Conservation (phyloP, 2,888 invertebrate genomes). For the Hirtodrosophila confusa region DNA sequence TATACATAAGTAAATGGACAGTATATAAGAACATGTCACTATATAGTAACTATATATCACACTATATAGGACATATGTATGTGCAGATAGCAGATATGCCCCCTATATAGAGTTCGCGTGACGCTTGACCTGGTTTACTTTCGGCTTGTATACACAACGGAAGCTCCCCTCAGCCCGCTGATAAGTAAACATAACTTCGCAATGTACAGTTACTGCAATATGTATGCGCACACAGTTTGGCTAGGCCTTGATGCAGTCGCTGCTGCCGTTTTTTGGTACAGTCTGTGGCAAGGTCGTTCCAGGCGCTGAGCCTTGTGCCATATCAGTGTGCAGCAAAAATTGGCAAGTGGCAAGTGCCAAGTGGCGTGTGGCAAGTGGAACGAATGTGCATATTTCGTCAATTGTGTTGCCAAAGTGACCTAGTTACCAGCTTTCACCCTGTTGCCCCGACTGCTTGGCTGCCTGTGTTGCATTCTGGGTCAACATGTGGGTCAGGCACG, state of each 20-base stretch:
- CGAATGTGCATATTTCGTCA: conserved; percentile 40
- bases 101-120: conserved; percentile 42
- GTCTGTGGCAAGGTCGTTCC: conserved; percentile 59
- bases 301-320: conserved; percentile 56
- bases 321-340: conserved; percentile 28
- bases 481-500: conserved; percentile 52
- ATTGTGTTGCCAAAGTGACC: conserved; percentile 52
- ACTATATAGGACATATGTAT: conserved; percentile 8
- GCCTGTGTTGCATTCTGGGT: conserved; percentile 68
- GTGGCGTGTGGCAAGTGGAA: conserved; percentile 11
- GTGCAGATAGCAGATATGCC: conserved; percentile 4
- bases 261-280: conserved; percentile 42
- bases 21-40: conserved; percentile 4
- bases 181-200: conserved; percentile 59
- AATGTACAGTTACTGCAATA: conserved; percentile 65
- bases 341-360: conserved; percentile 17
- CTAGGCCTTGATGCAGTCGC: conserved; percentile 45
- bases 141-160: conserved; percentile 37
- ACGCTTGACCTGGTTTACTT: conserved; percentile 78
- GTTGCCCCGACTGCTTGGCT: conserved; percentile 32
- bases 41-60: no score
- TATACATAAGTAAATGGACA: conserved; percentile 1
- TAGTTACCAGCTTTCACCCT: conserved; percentile 46
- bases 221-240: conserved; percentile 41
- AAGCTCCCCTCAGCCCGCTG: conserved; percentile 12